Base-by-base conservation (phyloP, 2,113 vertebrate genomes). In the Sorex fumeus region DNA sequence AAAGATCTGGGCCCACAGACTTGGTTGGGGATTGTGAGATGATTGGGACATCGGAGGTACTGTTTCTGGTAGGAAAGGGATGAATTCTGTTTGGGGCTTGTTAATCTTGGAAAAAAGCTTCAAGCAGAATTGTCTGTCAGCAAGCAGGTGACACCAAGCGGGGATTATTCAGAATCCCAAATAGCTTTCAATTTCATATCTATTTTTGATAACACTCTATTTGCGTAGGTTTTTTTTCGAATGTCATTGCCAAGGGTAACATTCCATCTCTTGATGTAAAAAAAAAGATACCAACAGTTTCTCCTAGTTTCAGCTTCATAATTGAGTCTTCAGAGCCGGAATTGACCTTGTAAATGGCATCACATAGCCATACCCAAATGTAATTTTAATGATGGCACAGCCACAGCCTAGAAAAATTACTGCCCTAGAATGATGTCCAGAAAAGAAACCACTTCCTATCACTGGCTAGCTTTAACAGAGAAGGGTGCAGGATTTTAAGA, bases 201-300 rank as follows among this genome's bases (percentile, higher is more conserved):
- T 91, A 77, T 91, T 88, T 95, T 96, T 95, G 66, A 57, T 78
- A 47, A 64, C 36, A 50, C 8, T 92, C 32, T 92, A 43, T 70
- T 83, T 88, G 57, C 19, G 11, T 70, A 30, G 34, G 40, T 92
- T 12, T 7, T 45, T 82, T 81, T 86, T 87, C 90, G 77, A 80
- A 92, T 84, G 45, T 87, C 62, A 47, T 62, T 88, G 32, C 77
- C 53, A 93, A 93, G 81, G 74, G 4, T 76, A 80, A n/a, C 45
- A 21, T 34, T 88, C 28, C 62, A 60, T 79, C 71, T 88, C 27
- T 72, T 83, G 70, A 50, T 87, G 10, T 92, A 60, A 90, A 94
- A 88, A 64, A 64, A 64, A 64, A 64, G 25, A 30, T n/a, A 53
- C 19, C 5, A 50, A 34, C 72, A 60, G 32, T 36, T 43, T 87